Base-by-base conservation (phyloP, 2,113 vertebrate species). In the Podarcis raffonei region DNA sequence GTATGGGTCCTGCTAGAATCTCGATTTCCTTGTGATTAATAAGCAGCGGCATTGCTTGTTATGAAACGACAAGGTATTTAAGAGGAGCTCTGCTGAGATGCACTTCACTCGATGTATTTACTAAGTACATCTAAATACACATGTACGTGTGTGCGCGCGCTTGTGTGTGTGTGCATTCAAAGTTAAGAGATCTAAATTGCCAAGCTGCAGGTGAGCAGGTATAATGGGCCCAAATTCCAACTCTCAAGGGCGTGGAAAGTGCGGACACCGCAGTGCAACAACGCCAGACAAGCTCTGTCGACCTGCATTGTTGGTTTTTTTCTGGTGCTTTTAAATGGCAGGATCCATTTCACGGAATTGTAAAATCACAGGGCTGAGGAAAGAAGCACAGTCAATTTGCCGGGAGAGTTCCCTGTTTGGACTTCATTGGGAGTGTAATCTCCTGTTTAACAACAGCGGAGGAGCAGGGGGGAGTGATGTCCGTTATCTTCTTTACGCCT, bases 381-480 rank as follows among this genome's bases (percentile, higher is more conserved):
- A 32, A 32, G 71, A 69, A 23, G 1, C 0, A 2, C 13, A n/a
- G 66, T 72, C 71, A 32, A 5, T 23, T 18, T 25, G 15, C n/a
- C 22, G 18, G 22, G 30, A 89, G 37, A 59, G 32, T 66, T 6
- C 0, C 71, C 12, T 3, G 48, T 81, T 88, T 68, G 4, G 62
- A 18, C 86, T 66, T 77, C n/a, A 1, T 22, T 23, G 35, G 3
- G 27, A 76, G 20, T 0, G 2, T 72, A 72, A 25, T 35, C 39
- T 15, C 23, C 74, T 90, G 85, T 16, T 48, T 68, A 13, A 25
- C 11, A 1, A 20, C 9, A 71, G 20, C 2, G 0, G 0, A 0
- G 0, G 0, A 68, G 20, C 1, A 0, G 0, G 1, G 0, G 1
- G 1, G 6, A 66, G 83, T 2, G 0, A 5, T 5, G 20, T 32